Evolutionary conservation across 2,888 invertebrate genomes (phyloP), one percentile per base, ranked within the genome.

Genomic region (Drosophila eohydei): DNA sequence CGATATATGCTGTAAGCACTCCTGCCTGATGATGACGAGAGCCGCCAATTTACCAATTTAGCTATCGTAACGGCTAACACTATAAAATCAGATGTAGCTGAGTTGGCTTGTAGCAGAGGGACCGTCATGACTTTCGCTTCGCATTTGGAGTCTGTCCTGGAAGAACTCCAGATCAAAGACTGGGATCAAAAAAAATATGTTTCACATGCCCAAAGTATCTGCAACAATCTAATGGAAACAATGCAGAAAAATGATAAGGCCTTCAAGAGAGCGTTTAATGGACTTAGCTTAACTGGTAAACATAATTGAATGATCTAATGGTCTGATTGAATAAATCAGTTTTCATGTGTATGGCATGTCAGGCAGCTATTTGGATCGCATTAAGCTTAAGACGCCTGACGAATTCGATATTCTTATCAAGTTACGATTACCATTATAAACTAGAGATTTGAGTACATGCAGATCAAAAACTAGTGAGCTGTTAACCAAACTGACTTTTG

Each of bases 391-490:
- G 16, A 34, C 48, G 8, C 77, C 76, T 6, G 76, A 77, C 34
- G 77, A 77, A 65, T 77, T 77, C 40, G 77, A 77, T 41, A 54
- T 77, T 21, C 77, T 73, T 16, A 44, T 77, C 16, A 77, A 77
- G 41, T 32, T 76, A 0, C 62, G 59, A 21, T 60, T 76, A 4
- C 68, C 72, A 7, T 60, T 65, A 21, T 0, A 14, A 21, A 0
- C 3, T 5, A 21, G 2, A 2, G 36, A 63, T 1, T 46, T 46
- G 2, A 12, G n/a, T 48, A 12, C 21, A 8, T 65, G 65, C 32
- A 38, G 30, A 16, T 0, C 3, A 0, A 34, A 26, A 14, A 28
- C 28, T 11, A 34, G 9, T 11, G 9, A 32, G 2, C 14, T 48
- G 14, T 16, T 16, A 9, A 11, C 2, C 2, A 34, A 14, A n/a